These are phyloP conservation scores for Sebastes nivosus DNA, from an alignment of 2,797 vertebrate species.

Conservation along the genomic window DNA sequence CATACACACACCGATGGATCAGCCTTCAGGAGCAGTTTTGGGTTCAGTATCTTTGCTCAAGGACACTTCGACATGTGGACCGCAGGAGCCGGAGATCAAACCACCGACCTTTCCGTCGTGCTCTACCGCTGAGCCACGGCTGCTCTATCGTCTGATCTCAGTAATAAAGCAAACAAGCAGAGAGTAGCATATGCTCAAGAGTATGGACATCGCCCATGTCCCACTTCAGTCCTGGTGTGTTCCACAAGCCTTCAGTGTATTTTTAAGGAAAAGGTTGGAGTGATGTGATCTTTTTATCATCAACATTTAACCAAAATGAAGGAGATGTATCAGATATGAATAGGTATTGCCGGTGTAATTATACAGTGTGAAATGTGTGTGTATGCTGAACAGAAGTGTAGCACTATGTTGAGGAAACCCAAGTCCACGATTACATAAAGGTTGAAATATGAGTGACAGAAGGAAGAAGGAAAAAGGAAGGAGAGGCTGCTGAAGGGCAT, in stretches of 20 bases:
- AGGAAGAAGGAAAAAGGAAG: background rate
- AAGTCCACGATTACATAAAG: background rate
- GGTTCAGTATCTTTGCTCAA: too few relatives aligned
- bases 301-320: background rate
- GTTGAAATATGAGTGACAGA: background rate
- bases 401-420: background rate
- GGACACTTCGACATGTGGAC: too few relatives aligned
- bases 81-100: too few relatives aligned
- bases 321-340: background rate
- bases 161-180: background rate
- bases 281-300: background rate
- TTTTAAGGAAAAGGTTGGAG: background rate
- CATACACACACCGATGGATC: too few relatives aligned
- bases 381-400: background rate
- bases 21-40: too few relatives aligned
- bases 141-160: background rate
- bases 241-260: background rate
- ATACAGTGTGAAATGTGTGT: background rate
- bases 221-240: background rate
- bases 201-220: background rate
- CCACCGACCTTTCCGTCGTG: too few relatives aligned
- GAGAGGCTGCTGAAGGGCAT: constrained; percentile 25
- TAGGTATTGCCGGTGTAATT: background rate
- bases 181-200: background rate
- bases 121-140: too few relatives aligned